Base-by-base conservation (phyloP, 2,113 vertebrate genomes). In the Gallinago jamesoni region DNA sequence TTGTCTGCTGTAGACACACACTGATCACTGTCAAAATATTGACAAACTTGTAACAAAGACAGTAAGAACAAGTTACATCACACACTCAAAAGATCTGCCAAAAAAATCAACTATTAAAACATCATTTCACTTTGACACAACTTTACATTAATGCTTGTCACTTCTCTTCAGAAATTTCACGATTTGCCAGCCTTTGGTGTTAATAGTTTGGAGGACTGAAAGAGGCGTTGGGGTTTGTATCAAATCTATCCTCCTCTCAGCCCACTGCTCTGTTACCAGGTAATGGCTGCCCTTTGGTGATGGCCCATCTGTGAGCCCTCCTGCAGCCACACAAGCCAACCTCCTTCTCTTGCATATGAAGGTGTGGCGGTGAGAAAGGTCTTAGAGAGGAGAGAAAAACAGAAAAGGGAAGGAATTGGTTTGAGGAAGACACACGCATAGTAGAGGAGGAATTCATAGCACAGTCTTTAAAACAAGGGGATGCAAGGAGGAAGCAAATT, bases 301-400 rank as follows among this genome's bases (percentile, higher is more conserved):
- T 5, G 1, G 3, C 57, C 75, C 12, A 4, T 3, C 55, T 0
- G 5, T 4, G 2, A 47, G 45, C 68, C 55, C 16, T 77, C 41
- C 68, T 47, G 60, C 37, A 69, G 70, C 67, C 75, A 70, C 52
- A 59, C 48, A 55, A 68, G 16, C 39, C 75, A 76, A 56, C 43
- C 55, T 79, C 78, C 82, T 87, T 2, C 59, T 84, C 77, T 69
- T 53, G 64, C 28, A 24, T 1, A 4, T 13, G 63, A 53, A 37
- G 27, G 24, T 1, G 6, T 66, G 33, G 33, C 56, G 45, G 24
- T 27, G 17, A 84, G 66, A 84, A 41, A 75, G 12, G 23, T 59
- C 56, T 60, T 18, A 56, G 12, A 89, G 47, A 75, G 43, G 24
- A 84, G 12, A 87, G 28, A 24, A 93, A 92, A 70, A 55, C 37